phyloP scores from a whole-genome alignment of 2,113 vertebrate species.

The Anthoscopus minutus region DNA sequence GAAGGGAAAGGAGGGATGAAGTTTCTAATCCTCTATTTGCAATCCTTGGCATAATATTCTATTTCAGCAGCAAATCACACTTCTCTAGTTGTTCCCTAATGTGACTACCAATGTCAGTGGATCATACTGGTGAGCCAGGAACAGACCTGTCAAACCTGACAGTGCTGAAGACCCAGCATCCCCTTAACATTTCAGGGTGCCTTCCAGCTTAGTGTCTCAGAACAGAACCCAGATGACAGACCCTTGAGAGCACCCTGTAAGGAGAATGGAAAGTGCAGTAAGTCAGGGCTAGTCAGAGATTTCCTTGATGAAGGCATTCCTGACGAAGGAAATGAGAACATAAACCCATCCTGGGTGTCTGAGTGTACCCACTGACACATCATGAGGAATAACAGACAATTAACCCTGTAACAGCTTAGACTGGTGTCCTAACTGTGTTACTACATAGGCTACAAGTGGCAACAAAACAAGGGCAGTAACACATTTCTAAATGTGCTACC shows the following conservation, averaged over 20 bases:
- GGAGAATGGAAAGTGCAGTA: neutral
- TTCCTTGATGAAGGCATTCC: neutral
- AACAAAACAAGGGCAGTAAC: neutral
- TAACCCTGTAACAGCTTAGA: neutral
- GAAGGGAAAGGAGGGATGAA: neutral
- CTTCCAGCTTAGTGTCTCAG: neutral
- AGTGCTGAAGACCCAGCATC: neutral
- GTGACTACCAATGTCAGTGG: neutral
- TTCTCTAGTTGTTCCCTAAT: neutral
- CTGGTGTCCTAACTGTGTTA: neutral
- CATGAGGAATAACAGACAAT: neutral
- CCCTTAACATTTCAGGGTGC: neutral
- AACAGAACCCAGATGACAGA: neutral
- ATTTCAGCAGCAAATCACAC: neutral
- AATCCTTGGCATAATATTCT: neutral
- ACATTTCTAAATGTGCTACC: neutral
- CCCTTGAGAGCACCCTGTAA: neutral
- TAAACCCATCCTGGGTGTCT: neutral
- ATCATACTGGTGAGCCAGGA: neutral
- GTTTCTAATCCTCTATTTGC: neutral
- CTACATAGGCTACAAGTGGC: neutral
- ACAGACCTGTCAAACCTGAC: neutral
- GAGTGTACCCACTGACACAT: neutral
- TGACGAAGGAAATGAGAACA: neutral
- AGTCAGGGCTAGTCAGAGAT: neutral